Base-by-base conservation (phyloP, 2,113 vertebrate genomes). In the Struthio camelus region DNA sequence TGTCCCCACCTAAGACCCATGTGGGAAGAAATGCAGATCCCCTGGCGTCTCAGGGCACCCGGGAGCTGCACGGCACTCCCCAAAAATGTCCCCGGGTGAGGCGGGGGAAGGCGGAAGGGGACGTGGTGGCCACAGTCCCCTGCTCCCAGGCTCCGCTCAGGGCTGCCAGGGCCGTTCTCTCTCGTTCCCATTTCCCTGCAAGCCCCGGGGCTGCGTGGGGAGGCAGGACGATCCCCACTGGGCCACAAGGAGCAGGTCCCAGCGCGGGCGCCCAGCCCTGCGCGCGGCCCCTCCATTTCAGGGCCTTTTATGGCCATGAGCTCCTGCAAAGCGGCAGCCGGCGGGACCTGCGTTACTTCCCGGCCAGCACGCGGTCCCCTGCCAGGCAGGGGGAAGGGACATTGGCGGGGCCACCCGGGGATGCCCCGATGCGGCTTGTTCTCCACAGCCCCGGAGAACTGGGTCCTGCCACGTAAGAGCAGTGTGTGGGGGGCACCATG, bases 301-400 rank as follows among this genome's bases (percentile, higher is more conserved):
- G 73, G 75, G 79, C 97, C 97, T 97, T 97, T 96, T 97, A 97
- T 96, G 96, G 96, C 92, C 87, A 97, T 96, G 8, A 2, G 75
- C 88, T 95, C 42, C 1, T 0, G 64, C 81, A 85, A 38, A 27
- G 50, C 2, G 0, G 86, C 79, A 92, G 89, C 44, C 4, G 2
- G 64, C 27, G 58, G 40, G 83, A 50, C 51, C 71, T 56, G 36
- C n/a, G 20, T 36, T 38, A 14, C 58, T 85, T 92, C 51, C 65
- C 61, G 56, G 58, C 66, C 51, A 50, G 56, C 0, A 1, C 44
- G 1, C 2, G 11, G 44, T 93, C 66, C 59, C 56, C 53, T 69
- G 51, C 70, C 84, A 93, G 86, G 58, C 65, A 85, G 65, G 46
- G 89, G 73, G 50, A 93, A 91, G 87, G 93, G 85, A 95, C 75